Percentiles rank a stretch among this genome's conserved stretches.
phyloP scores from a whole-genome alignment of 1,140 invertebrate species.

The Phymorhynchus buccinoides region DNA sequence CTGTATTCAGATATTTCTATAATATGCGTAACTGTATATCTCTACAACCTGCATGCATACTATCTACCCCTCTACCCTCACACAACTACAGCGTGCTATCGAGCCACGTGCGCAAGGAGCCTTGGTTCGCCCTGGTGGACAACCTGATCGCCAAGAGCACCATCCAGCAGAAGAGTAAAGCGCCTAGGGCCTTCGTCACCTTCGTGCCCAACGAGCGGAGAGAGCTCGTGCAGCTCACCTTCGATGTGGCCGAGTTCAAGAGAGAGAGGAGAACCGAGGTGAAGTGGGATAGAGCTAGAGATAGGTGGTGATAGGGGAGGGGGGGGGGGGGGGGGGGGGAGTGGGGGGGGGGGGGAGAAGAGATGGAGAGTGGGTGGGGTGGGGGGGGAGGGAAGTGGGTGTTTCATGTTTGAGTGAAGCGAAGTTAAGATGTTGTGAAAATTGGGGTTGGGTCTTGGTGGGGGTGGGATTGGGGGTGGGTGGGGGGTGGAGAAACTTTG shows the following conservation, averaged over 20 bases:
- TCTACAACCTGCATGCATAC: no score
- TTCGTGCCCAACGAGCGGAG: conserved; percentile 55
- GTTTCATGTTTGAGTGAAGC: not conserved
- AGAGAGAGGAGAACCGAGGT: conserved; percentile 55
- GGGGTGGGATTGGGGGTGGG: not conserved
- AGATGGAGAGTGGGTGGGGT: not conserved
- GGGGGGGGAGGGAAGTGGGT: not conserved
- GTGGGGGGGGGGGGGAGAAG: not conserved
- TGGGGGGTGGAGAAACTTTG: not conserved
- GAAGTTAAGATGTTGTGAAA: not conserved
- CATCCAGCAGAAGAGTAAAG: conserved; percentile 49
- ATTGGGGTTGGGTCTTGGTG: not conserved
- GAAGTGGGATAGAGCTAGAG: not conserved
- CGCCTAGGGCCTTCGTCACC: conserved; percentile 55
- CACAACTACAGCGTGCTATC: conserved; percentile 19
- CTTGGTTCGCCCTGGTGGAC: conserved; percentile 59
- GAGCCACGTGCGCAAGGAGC: conserved; percentile 44
- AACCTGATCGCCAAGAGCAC: conserved; percentile 52
- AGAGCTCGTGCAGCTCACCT: conserved; percentile 57
- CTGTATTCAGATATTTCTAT: no score
- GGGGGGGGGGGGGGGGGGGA: not conserved
- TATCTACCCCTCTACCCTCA: not conserved
- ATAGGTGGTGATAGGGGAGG: not conserved
- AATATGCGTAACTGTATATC: no score
- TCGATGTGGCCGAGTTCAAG: conserved; percentile 59